Percentiles rank a stretch among this genome's conserved stretches.
Evolutionary conservation across 2,888 invertebrate species (phyloP).

Genomic region (Ophraella communa): DNA sequence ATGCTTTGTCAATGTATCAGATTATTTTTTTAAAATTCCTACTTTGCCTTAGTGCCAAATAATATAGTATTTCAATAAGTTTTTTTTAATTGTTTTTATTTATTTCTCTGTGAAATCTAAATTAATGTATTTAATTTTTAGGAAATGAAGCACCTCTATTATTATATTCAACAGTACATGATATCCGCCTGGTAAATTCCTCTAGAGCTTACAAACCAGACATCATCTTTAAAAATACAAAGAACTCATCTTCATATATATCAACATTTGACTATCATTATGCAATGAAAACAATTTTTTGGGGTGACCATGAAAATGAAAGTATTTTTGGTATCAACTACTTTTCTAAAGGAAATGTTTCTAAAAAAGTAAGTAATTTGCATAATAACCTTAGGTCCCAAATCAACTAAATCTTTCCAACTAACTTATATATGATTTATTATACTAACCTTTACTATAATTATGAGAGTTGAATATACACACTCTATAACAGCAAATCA

Average conservation of each 20-base stretch:
- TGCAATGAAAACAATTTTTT: constrained; percentile 81
- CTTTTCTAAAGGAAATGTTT: constrained; percentile 69
- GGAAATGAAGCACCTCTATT: constrained; percentile 56
- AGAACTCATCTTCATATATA: constrained; percentile 64
- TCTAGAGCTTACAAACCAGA: constrained; percentile 59
- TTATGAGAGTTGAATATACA: too few relatives aligned
- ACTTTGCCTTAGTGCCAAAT: too few relatives aligned
- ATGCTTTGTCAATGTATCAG: too few relatives aligned
- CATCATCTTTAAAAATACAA: constrained; percentile 19
- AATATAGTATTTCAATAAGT: too few relatives aligned
- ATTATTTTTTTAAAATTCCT: too few relatives aligned
- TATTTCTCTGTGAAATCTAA: neutral
- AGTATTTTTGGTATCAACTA: constrained; percentile 71
- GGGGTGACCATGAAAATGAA: constrained; percentile 88
- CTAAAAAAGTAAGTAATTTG: constrained; percentile 66
- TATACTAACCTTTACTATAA: too few relatives aligned
- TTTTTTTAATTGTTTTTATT: too few relatives aligned
- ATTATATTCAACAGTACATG: constrained; percentile 84
- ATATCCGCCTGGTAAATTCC: constrained; percentile 80
- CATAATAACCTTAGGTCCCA: too few relatives aligned
- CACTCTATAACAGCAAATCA: too few relatives aligned
- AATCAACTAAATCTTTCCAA: too few relatives aligned
- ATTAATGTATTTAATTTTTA: constrained; percentile 22
- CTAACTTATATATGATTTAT: too few relatives aligned
- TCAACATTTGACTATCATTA: constrained; percentile 87